Evolutionary conservation across 2,113 vertebrate species (phyloP).

Genomic region (Todiramphus saurophagus): DNA sequence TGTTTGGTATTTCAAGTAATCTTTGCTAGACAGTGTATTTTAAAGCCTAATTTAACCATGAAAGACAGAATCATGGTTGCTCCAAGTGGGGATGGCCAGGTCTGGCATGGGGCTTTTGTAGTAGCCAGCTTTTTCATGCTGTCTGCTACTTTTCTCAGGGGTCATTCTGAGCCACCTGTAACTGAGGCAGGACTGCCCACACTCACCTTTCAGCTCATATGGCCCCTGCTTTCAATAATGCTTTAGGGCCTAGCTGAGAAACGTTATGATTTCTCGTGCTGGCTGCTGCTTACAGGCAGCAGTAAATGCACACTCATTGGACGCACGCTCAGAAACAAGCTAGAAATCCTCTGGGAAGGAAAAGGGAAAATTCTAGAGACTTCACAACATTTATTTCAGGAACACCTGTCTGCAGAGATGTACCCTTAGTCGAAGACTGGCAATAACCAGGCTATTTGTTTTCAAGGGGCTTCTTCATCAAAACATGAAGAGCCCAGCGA

Average conservation of each 20-base stretch:
- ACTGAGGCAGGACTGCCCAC: not conserved
- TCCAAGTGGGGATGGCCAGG: not conserved
- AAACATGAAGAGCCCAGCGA: not conserved
- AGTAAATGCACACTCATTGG: not conserved
- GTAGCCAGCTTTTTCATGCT: not conserved
- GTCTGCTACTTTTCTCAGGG: not conserved
- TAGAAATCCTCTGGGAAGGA: conserved; percentile 5
- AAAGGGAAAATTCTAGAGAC: conserved; percentile 10
- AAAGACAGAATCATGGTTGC: not conserved
- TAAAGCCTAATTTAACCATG: not conserved
- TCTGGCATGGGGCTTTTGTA: not conserved
- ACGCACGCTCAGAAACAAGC: conserved; percentile 8
- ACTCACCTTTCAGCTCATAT: not conserved
- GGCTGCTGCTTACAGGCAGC: not conserved
- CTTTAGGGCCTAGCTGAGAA: not conserved
- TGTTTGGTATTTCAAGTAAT: not conserved
- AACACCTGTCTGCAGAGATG: conserved; percentile 22
- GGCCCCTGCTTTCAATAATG: not conserved
- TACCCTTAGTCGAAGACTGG: conserved; percentile 4
- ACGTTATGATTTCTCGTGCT: not conserved
- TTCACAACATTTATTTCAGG: not conserved
- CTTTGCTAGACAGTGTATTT: not conserved
- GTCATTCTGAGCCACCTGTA: not conserved
- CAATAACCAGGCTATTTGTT: not conserved
- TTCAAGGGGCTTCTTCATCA: conserved; percentile 32